A percentile compares a stretch with the other conserved stretches of the same genome.
Evolutionary conservation across 2,113 vertebrate species (phyloP).

Genomic region (Corythaixoides concolor): DNA sequence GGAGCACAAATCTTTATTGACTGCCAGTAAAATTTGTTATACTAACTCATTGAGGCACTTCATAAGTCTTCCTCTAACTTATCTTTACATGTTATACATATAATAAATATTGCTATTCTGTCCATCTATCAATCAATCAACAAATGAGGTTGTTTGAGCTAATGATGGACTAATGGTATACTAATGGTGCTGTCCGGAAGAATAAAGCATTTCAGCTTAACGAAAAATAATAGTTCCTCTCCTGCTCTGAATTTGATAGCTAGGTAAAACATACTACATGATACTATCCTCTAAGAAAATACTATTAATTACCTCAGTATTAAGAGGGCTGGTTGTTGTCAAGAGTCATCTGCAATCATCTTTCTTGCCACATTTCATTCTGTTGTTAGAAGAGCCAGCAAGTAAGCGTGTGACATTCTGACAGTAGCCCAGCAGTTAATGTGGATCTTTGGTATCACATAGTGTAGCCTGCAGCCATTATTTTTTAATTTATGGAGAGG

Average conservation of each 20-base stretch:
- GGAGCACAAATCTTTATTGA: not conserved
- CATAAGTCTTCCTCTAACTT: conserved; percentile 24
- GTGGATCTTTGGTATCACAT: not conserved
- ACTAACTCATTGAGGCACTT: not conserved
- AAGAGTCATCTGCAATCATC: not conserved
- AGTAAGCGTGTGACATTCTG: conserved; percentile 18
- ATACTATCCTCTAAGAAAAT: not conserved
- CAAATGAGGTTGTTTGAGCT: not conserved
- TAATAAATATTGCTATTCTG: not conserved
- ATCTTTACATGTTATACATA: not conserved
- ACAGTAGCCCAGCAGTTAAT: conserved; percentile 34
- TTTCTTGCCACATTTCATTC: not conserved
- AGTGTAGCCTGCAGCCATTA: not conserved
- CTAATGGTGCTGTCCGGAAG: not conserved
- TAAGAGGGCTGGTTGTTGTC: not conserved
- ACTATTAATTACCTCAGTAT: not conserved
- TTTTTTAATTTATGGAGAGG: conserved; percentile 31
- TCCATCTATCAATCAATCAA: not conserved
- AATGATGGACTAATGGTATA: not conserved
- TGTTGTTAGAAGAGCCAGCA: not conserved
- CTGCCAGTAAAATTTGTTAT: not conserved
- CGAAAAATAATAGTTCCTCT: not conserved
- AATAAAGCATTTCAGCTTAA: not conserved
- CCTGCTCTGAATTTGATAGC: not conserved
- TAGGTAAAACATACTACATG: not conserved